Evolutionary conservation across 2,113 vertebrate genomes (phyloP).

Genomic region (Strix uralensis): DNA sequence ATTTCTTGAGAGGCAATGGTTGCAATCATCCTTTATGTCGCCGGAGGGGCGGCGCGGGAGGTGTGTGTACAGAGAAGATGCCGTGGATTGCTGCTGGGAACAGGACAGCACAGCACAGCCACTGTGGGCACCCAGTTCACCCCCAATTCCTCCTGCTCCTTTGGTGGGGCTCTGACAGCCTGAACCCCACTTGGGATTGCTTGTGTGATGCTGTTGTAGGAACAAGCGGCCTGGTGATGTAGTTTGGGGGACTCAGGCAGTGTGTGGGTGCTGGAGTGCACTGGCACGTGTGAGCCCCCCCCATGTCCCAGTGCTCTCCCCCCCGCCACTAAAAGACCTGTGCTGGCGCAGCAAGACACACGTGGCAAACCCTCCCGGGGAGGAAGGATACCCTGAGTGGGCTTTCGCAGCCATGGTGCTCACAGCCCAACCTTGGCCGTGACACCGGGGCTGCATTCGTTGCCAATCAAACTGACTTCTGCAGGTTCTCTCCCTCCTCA

Average conservation of each 20-base stretch:
- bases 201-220: neutral
- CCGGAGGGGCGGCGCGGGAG: neutral
- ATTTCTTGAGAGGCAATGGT: slow-evolving; percentile 14
- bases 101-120: neutral
- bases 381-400: neutral
- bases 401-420: neutral
- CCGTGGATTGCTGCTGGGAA: neutral
- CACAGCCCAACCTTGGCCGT: neutral
- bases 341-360: accelerated
- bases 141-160: neutral
- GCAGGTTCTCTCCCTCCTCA: neutral
- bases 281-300: accelerated
- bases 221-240: neutral
- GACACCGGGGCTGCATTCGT: neutral
- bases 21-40: neutral
- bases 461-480: neutral
- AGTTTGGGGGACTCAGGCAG: accelerated
- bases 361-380: neutral
- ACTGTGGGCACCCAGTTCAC: accelerated
- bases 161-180: neutral
- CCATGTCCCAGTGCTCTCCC: accelerated
- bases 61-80: neutral
- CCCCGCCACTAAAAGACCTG: accelerated
- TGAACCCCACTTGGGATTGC: too few species aligned
- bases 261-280: neutral